A percentile compares a stretch with the other conserved stretches of the same genome.
phyloP scores from a whole-genome alignment of 2,888 invertebrate species.

The Amphipyra tragopoginis region DNA sequence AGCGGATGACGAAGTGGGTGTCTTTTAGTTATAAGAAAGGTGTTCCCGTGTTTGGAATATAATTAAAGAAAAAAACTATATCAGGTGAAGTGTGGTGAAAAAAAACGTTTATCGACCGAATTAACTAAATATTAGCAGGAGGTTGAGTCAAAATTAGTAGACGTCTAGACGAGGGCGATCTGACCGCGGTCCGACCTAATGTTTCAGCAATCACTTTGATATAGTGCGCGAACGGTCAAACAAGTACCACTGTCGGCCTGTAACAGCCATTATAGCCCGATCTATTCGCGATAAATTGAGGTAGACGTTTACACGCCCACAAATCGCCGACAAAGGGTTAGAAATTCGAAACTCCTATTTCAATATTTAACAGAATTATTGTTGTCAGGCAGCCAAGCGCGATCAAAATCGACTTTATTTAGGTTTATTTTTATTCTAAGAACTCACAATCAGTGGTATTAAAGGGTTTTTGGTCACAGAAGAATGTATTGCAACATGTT shows the following conservation, averaged over 20 bases:
- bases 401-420: conserved; percentile 33
- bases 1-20: conserved; percentile 29
- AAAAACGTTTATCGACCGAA: conserved; percentile 33
- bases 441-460: conserved; percentile 24
- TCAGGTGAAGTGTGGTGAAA: neutral
- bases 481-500: conserved; percentile 67
- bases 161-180: conserved; percentile 74
- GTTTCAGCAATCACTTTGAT: conserved; percentile 79
- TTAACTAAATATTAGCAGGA: conserved; percentile 51
- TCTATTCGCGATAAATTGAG: conserved; percentile 72
- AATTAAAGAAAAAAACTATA: neutral
- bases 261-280: conserved; percentile 68
- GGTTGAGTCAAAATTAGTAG: conserved; percentile 69
- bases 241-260: conserved; percentile 66
- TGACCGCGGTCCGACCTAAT: conserved; percentile 74
- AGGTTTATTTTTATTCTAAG: conserved; percentile 34
- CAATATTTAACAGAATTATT: conserved; percentile 50
- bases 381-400: conserved; percentile 30
- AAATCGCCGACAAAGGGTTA: conserved; percentile 64
- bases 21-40: conserved; percentile 5
- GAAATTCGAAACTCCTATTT: conserved; percentile 63
- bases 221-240: conserved; percentile 72
- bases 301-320: conserved; percentile 63
- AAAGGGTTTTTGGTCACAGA: conserved; percentile 50
- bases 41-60: too few relatives aligned